phyloP scores from a whole-genome alignment of 2,888 invertebrate species.

The Zelleria hepariella region DNA sequence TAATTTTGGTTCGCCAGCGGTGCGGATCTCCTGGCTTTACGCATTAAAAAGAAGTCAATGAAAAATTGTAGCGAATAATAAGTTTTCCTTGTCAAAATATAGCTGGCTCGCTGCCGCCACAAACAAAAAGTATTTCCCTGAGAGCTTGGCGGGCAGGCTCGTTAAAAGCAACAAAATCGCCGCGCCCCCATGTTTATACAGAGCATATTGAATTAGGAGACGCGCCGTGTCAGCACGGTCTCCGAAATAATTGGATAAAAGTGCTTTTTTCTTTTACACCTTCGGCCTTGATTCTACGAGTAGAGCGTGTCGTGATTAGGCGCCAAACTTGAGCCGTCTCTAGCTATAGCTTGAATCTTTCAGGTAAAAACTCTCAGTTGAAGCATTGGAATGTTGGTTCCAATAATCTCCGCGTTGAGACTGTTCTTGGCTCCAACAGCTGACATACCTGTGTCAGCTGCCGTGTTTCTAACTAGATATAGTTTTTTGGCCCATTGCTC shows the following conservation, averaged over 20 bases:
- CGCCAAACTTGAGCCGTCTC: neutral
- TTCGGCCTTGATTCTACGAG: too few relatives aligned
- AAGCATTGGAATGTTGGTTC: neutral
- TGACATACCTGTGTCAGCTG: conserved; percentile 1
- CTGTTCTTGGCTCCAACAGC: neutral
- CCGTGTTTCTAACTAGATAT: conserved; percentile 27
- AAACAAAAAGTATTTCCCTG: neutral
- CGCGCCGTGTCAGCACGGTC: neutral
- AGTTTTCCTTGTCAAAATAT: neutral
- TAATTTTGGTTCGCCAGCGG: too few relatives aligned
- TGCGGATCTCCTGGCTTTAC: too few relatives aligned
- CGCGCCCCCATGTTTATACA: neutral
- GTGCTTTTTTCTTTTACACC: too few relatives aligned
- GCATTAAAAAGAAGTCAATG: too few relatives aligned
- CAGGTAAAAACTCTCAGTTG: neutral
- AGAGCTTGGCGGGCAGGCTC: neutral
- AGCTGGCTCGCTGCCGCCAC: neutral
- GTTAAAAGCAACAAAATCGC: neutral
- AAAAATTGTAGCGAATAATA: too few relatives aligned
- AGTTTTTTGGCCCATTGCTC: conserved; percentile 60
- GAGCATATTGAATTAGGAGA: conserved; percentile 1
- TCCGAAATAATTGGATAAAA: conserved; percentile 2
- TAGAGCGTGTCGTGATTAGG: too few relatives aligned
- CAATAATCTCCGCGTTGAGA: neutral
- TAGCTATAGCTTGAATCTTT: neutral